Base-by-base conservation (phyloP, 2,113 vertebrate genomes). In the Oncorhynchus keta region DNA sequence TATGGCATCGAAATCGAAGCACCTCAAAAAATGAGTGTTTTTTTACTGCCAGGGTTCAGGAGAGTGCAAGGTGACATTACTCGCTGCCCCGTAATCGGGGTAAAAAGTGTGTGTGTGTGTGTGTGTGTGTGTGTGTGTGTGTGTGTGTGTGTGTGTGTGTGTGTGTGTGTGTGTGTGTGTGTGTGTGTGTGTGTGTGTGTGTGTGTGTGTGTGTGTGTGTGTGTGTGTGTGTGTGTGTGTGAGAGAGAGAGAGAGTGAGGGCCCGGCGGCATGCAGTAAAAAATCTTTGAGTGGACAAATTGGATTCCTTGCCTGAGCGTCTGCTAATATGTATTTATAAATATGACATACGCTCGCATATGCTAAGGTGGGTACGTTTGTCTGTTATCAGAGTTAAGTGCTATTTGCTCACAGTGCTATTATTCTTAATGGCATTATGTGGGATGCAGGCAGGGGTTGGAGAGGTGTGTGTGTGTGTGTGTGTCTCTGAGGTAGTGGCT, bases 351-450 rank as follows among this genome's bases (percentile, higher is more conserved):
- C 89, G 89, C 79, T 87, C 22, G 57, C 79, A 77, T 64, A 74
- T 76, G 82, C 85, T 77, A 85, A 3, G 14, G 62, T 72, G 65
- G 79, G 79, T 85, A 83, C 87, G 89, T 90, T 87, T 89, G 85
- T 88, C 88, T 83, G 78, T 88, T 92, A 91, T 91, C 86, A 69
- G 87, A 84, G 87, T 86, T 91, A 92, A 92, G 89, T 89, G 90
- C 89, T 90, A 83, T 92, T 89, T 87, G 86, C 90, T 92, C 87
- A 71, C 86, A 86, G 86, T 77, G 83, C 90, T 91, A 90, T 92
- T 92, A 90, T 89, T 88, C 87, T 84, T 92, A 93, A 93, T 91
- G 88, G 86, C 89, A 90, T 92, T 88, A 91, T 74, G 81, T 69
- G 79, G 78, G 88, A 85, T 77, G 84, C 80, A 83, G 81, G 86